Base-by-base conservation (phyloP, 2,888 invertebrate species). In the Sussaba pulchella region DNA sequence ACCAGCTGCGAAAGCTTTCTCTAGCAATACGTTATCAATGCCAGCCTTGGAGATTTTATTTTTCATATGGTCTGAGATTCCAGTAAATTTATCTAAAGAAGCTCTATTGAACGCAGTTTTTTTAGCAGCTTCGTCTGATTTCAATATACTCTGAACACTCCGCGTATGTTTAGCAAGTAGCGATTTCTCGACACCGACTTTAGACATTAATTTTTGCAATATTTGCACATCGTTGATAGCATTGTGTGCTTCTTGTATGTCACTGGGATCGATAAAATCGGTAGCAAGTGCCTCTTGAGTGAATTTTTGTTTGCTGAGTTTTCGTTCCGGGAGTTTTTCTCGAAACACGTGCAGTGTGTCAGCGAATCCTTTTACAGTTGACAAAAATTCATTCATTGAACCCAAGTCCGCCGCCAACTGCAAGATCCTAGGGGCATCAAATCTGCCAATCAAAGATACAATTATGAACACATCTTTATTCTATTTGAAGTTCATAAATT, bases 231-330 rank as follows among this genome's bases (percentile, higher is more conserved):
- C 59, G 24, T 71, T 71, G 24, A 71, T 71, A 1, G 57, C 73
- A 50, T 73, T 73, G 52, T 73, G 73, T 19, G 73, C 73, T 9
- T 41, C 63, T 10, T 50, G 50, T 19, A 19, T 24, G 24, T 50
- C 39, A 17, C 21, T 31, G 24, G 21, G 24, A 14, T 50, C 64
- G 19, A 73, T 17, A 31, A 41, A 74, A 45, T 74, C 57, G 12
- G 31, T 36, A 43, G 75, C 75, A 45, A 75, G 75, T 59, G 75
- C 57, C 57, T 57, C 66, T 19, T 59, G 75, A 26, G 57, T 67
- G 17, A 67, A 67, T 36, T 66, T 67, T 59, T 59, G 26, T 36
- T 59, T 59, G n/a, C 17, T 45, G 2, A 17, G 10, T 21, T 31
- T 67, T 31, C 67, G 67, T 9, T 75, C 31, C 14, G 66, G 59